Conservation (phyloP, 2,797 vertebrate genomes). For the Caiman crocodilus region DNA sequence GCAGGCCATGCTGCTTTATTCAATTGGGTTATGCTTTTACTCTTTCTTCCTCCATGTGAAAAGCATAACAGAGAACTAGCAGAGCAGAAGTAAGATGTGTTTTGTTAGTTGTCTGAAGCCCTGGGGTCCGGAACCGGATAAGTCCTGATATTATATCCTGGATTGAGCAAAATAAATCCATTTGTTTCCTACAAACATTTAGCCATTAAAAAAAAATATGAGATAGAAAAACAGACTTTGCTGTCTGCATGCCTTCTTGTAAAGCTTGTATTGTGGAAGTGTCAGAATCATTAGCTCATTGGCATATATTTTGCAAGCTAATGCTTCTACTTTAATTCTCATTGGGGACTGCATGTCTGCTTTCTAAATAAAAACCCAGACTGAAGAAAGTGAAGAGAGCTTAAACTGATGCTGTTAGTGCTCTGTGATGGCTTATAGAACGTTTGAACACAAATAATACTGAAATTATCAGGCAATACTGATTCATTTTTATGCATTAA, state of each 20-base stretch:
- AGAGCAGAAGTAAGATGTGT: constrained; percentile 95
- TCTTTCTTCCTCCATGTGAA: constrained; percentile 87
- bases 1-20: constrained; percentile 82
- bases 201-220: constrained; percentile 88
- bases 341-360: constrained; percentile 79
- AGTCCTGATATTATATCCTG: constrained; percentile 88
- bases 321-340: constrained; percentile 87
- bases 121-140: constrained; percentile 90
- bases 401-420: constrained; percentile 47
- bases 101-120: constrained; percentile 95
- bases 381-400: constrained; percentile 73
- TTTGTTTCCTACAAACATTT: constrained; percentile 93
- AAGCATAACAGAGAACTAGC: constrained; percentile 89
- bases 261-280: constrained; percentile 86
- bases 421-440: constrained; percentile 41
- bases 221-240: constrained; percentile 88
- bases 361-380: constrained; percentile 78
- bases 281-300: constrained; percentile 90
- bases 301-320: constrained; percentile 88
- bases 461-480: constrained; percentile 50
- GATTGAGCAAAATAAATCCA: constrained; percentile 89
- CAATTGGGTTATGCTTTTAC: constrained; percentile 81
- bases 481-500: constrained; percentile 23
- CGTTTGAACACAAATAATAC: constrained; percentile 54
- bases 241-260: constrained; percentile 84